These are phyloP conservation scores for fruit fly (Drosophila melanogaster) DNA, from an alignment of 1,140 invertebrate genomes.

Conservation along the genomic window DNA sequence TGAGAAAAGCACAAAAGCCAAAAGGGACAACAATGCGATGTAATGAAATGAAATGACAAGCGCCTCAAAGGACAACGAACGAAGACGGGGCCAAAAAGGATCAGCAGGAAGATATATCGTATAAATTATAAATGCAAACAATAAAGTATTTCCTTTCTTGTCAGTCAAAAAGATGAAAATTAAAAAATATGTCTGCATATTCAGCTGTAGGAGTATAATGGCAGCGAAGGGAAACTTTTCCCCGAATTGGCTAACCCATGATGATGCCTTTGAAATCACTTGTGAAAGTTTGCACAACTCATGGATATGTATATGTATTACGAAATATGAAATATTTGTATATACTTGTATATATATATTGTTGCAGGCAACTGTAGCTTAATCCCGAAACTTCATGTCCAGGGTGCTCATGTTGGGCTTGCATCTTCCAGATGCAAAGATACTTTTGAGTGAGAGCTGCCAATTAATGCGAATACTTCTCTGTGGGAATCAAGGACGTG, in stretches of 20 bases:
- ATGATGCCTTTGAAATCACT: neutral
- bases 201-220: slow-evolving; percentile 1
- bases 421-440: slow-evolving; percentile 29
- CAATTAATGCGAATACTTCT: slow-evolving; percentile 60
- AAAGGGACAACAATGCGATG: slow-evolving; percentile 68
- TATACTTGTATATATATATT: too few relatives aligned
- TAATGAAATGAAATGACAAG: slow-evolving; percentile 75
- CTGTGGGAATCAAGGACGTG: slow-evolving; percentile 42
- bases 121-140: slow-evolving; percentile 65
- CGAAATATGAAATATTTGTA: too few relatives aligned
- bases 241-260: neutral
- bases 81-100: slow-evolving; percentile 11
- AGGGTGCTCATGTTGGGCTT: slow-evolving; percentile 17
- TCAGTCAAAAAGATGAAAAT: slow-evolving; percentile 53
- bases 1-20: slow-evolving; percentile 70
- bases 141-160: slow-evolving; percentile 62
- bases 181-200: slow-evolving; percentile 32
- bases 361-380: neutral
- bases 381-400: slow-evolving; percentile 2
- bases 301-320: too few relatives aligned
- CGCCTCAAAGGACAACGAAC: slow-evolving; percentile 41
- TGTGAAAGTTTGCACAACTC: neutral
- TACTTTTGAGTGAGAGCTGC: slow-evolving; percentile 41
- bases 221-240: neutral
- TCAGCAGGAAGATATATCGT: slow-evolving; percentile 45